Percentiles rank a stretch among this genome's conserved stretches.
These are phyloP conservation scores for Eubucco bourcierii DNA, from an alignment of 2,113 vertebrate genomes.

Conservation along the genomic window DNA sequence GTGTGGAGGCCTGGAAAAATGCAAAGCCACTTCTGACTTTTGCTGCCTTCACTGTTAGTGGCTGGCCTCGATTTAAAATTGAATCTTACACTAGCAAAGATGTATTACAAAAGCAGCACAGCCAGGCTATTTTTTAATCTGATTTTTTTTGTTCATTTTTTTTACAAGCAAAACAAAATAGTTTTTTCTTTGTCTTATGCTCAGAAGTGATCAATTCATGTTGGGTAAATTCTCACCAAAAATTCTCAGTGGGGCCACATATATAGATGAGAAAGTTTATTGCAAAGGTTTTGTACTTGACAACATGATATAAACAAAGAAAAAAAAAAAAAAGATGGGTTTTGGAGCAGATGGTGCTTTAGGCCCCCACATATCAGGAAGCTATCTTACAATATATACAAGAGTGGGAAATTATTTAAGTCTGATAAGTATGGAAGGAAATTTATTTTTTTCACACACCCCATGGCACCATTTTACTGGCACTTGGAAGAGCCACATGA, in stretches of 20 bases:
- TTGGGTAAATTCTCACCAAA: neutral
- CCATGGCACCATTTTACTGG: neutral
- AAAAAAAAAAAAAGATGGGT: fast-evolving
- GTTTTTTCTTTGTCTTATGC: neutral
- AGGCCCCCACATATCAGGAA: neutral
- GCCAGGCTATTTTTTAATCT: neutral
- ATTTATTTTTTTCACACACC: neutral
- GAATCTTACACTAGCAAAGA: neutral
- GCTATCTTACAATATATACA: neutral
- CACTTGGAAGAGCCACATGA: neutral
- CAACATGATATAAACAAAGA: neutral
- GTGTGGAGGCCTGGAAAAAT: neutral
- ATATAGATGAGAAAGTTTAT: neutral
- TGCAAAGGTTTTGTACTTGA: neutral
- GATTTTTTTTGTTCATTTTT: neutral
- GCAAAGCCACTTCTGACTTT: neutral
- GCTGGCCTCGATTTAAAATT: neutral
- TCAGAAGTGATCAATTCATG: neutral
- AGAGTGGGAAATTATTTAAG: neutral
- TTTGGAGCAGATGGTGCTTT: neutral
- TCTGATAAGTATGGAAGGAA: neutral
- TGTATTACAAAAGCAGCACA: neutral
- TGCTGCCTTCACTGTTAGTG: neutral
- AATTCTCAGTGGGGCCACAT: neutral
- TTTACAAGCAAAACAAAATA: neutral